A percentile compares a stretch with the other conserved stretches of the same genome.
Conservation (phyloP, 2,113 vertebrate species). For the Hydrolagus affinis region DNA sequence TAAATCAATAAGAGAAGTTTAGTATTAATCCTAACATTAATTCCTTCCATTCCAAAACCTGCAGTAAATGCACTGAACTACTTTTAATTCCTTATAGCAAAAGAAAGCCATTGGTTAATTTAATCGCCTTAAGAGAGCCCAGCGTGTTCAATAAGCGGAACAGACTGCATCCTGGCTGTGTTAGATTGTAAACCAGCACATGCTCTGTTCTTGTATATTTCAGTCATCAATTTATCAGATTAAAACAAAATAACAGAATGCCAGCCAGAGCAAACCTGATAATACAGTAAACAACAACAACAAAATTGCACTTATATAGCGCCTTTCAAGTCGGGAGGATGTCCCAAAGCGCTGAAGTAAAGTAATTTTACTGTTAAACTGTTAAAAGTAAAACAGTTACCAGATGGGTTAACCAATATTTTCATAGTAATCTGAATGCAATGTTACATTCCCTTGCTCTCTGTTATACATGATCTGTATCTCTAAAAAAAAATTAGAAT, state of each 20-base stretch:
- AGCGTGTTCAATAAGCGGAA: neutral
- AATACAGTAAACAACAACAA: too few relatives aligned
- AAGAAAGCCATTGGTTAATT: neutral
- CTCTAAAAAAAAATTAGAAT: too few relatives aligned
- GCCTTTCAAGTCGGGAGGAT: too few relatives aligned
- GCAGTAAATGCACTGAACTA: neutral
- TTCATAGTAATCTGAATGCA: too few relatives aligned
- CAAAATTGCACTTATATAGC: too few relatives aligned
- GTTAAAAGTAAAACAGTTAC: too few relatives aligned
- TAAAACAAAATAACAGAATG: neutral
- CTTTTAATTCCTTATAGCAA: neutral
- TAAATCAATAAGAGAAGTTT: neutral
- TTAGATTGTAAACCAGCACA: neutral
- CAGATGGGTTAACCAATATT: too few relatives aligned
- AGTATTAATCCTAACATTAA: neutral
- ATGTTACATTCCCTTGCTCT: too few relatives aligned
- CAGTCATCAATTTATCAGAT: neutral
- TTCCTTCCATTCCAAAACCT: neutral
- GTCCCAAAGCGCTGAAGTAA: too few relatives aligned
- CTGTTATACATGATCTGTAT: too few relatives aligned
- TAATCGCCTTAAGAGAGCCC: neutral
- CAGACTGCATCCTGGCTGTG: neutral
- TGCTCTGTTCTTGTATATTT: neutral
- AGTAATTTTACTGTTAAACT: too few relatives aligned
- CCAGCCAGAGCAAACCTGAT: neutral